Conservation (phyloP, 2,888 invertebrate genomes). For the Lepidochrysops patricia region DNA sequence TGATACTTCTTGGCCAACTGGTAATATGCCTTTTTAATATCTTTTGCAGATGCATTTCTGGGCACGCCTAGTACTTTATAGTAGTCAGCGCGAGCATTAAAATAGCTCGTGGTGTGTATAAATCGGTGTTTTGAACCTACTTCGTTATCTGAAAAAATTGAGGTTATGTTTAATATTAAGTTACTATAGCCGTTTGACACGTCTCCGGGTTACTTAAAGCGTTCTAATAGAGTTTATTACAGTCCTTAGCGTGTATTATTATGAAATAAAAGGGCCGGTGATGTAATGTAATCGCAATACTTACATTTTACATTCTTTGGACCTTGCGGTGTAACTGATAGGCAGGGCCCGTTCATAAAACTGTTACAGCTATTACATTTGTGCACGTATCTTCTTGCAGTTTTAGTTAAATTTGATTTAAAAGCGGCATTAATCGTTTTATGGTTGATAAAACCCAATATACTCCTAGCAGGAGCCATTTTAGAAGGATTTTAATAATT, state of each 20-base stretch:
- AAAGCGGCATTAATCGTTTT: slow-evolving; percentile 72
- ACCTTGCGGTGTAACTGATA: slow-evolving; percentile 44
- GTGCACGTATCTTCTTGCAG: slow-evolving; percentile 65
- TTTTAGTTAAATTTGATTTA: slow-evolving; percentile 61
- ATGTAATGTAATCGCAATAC: slow-evolving; percentile 70
- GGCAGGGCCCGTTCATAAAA: slow-evolving; percentile 41
- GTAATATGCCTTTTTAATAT: slow-evolving; percentile 97
- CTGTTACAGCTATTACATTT: slow-evolving; percentile 65
- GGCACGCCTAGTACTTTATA: slow-evolving; percentile 94
- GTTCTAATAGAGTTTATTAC: not conserved
- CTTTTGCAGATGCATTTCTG: slow-evolving; percentile 89
- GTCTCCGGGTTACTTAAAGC: not conserved
- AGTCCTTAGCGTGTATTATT: not conserved
- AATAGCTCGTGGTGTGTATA: slow-evolving; percentile 73
- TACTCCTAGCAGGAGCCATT: slow-evolving; percentile 77
- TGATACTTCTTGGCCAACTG: slow-evolving; percentile 97
- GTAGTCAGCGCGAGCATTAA: slow-evolving; percentile 82
- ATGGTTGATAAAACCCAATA: slow-evolving; percentile 74
- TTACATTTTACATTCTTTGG: slow-evolving; percentile 60
- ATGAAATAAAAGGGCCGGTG: slow-evolving; percentile 40
- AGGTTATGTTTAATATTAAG: slow-evolving; percentile 24
- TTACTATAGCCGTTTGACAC: not conserved
- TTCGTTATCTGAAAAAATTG: slow-evolving; percentile 39
- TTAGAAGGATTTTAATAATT: slow-evolving; percentile 31
- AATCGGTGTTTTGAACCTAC: slow-evolving; percentile 44